phyloP scores from a whole-genome alignment of 2,888 invertebrate species.

The Harpalus rubripes region DNA sequence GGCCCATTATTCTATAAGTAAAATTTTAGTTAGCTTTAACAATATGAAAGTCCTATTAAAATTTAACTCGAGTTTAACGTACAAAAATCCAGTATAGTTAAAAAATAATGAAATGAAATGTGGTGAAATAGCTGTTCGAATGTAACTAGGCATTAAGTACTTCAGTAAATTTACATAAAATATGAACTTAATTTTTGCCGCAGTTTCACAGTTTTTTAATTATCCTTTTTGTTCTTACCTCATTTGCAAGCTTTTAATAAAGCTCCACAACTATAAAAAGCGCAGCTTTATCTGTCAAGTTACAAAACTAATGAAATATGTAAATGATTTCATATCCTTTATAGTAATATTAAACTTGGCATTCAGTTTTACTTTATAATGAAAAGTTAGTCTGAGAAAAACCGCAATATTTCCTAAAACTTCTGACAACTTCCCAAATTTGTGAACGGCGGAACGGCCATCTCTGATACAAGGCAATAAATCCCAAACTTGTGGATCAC shows the following conservation, averaged over 20 bases:
- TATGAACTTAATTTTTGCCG: background rate
- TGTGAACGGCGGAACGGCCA: slow-evolving; percentile 32
- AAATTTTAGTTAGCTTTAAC: too few relatives aligned
- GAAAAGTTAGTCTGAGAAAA: slow-evolving; percentile 47
- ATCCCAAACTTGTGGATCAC: slow-evolving; percentile 61
- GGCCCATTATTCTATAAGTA: too few relatives aligned
- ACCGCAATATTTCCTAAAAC: slow-evolving; percentile 40
- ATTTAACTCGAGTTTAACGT: too few relatives aligned
- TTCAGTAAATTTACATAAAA: background rate
- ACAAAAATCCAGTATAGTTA: too few relatives aligned
- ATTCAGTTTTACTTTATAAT: slow-evolving; percentile 55
- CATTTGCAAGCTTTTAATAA: background rate
- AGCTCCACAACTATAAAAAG: slow-evolving; percentile 19
- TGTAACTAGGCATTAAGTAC: too few relatives aligned
- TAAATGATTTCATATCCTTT: slow-evolving; percentile 47
- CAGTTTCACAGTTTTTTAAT: background rate
- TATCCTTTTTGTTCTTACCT: background rate
- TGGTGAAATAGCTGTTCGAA: too few relatives aligned
- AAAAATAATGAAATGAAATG: too few relatives aligned
- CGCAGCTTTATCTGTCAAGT: slow-evolving; percentile 38
- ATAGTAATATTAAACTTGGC: slow-evolving; percentile 50
- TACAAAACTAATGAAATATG: slow-evolving; percentile 52
- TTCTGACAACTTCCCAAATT: slow-evolving; percentile 59
- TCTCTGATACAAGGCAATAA: slow-evolving; percentile 57
- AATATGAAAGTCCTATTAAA: too few relatives aligned